Evolutionary conservation across 2,797 vertebrate genomes (phyloP).

Genomic region (Eupleurogrammus muticus): DNA sequence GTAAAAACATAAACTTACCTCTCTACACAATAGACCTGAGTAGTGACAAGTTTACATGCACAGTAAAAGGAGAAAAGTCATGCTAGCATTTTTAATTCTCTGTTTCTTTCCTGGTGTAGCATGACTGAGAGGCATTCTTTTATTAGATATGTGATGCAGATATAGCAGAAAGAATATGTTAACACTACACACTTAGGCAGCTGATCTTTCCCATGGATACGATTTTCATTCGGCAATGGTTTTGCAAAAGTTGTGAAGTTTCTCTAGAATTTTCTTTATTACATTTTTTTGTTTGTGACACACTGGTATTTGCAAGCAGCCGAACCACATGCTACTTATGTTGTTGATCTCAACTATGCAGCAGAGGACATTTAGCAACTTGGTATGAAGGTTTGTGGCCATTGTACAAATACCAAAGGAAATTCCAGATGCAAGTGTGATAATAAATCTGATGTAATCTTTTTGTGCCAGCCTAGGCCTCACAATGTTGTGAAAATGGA

Average conservation of each 20-base stretch:
- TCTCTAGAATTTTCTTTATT: neutral
- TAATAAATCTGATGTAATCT: neutral
- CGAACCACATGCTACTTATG: neutral
- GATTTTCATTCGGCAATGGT: neutral
- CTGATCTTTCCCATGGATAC: constrained; percentile 22
- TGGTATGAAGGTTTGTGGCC: neutral
- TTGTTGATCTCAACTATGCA: neutral
- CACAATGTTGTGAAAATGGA: neutral
- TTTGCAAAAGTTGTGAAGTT: neutral
- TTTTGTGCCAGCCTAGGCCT: neutral
- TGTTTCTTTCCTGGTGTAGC: neutral
- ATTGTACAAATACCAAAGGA: neutral
- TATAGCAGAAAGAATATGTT: constrained; percentile 25
- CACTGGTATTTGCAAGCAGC: neutral
- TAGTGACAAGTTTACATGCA: constrained; percentile 4
- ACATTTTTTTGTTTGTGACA: constrained; percentile 3
- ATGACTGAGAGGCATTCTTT: neutral
- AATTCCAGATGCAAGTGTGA: neutral
- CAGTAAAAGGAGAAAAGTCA: neutral
- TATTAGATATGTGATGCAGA: neutral
- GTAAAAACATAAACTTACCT: neutral
- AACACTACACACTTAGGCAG: constrained; percentile 32
- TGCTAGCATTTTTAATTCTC: neutral
- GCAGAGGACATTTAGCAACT: neutral
- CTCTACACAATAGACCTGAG: neutral